phyloP scores from a whole-genome alignment of 2,888 invertebrate species.

The Caenorhabditis becei region DNA sequence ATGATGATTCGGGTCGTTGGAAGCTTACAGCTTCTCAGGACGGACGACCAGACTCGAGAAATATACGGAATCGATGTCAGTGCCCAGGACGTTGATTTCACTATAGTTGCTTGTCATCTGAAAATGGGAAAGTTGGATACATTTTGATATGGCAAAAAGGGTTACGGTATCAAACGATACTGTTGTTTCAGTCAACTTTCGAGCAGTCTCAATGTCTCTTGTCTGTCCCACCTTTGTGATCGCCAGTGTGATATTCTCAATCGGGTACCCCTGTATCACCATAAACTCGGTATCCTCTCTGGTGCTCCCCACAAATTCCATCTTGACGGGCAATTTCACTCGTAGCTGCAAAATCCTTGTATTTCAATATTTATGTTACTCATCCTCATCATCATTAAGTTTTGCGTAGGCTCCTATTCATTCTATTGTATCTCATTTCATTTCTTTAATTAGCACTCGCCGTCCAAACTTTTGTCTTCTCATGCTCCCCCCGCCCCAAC shows the following conservation, averaged over 20 bases:
- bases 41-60: conserved; percentile 40
- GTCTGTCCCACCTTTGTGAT: conserved; percentile 46
- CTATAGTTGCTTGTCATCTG: conserved; percentile 39
- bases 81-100: conserved; percentile 22
- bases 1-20: not conserved
- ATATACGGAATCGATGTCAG: conserved; percentile 26
- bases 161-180: no score
- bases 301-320: conserved; percentile 42
- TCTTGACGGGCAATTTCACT: conserved; percentile 35
- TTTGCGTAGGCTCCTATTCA: conserved; percentile 18
- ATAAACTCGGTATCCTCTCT: conserved; percentile 59
- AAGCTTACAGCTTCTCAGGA: conserved; percentile 26
- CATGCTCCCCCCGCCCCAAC: not conserved
- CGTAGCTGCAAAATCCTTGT: conserved; percentile 47
- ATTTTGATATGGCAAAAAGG: no score
- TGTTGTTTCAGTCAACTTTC: no score
- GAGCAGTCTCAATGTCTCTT: not conserved
- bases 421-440: not conserved
- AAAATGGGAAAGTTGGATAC: no score
- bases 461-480: not conserved
- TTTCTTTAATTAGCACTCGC: not conserved
- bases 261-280: conserved; percentile 72
- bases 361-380: conserved; percentile 3
- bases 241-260: conserved; percentile 67
- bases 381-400: not conserved